Evolutionary conservation across 2,797 vertebrate species (phyloP), one percentile per base, ranked within the genome.

Genomic region (Tokudaia tokunoshimensis): DNA sequence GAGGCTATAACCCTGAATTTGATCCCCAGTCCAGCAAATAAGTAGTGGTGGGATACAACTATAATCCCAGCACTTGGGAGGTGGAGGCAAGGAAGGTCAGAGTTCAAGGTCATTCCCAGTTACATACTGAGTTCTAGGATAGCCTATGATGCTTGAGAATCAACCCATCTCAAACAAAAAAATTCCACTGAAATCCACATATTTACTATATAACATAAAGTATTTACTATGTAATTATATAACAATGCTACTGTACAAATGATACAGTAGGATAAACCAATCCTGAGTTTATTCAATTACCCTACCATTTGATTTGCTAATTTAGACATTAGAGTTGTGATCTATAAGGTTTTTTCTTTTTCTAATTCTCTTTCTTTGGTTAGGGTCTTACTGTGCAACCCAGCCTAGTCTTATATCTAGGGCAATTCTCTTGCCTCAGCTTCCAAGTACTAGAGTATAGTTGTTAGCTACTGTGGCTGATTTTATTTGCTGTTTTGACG

Each of bases 221-320:
- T n/a, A 70, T 70, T 52, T 86, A 26, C 50, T 52, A 70, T 50
- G 12, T 52, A 70, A 65, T 87, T 76, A 89, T 85, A 24, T 44
- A 93, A 87, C 24, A 92, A 72, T 52, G 47, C 4, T 59, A 92
- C 19, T 81, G 91, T 78, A 74, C 26, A 95, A 93, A 61, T 88
- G 34, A 89, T 82, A 74, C 17, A 90, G 29, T 34, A 89, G 47
- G 52, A 57, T 84, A 86, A 88, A 74, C 59, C 9, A 90, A 47
- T 75, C 74, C 26, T 88, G 81, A 92, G 89, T 83, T 87, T 91
- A 92, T 57, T 85, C 13, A 83, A 92, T 90, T 86, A 50, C 52
- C 19, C 29, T 84, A 89, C 37, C 10, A 89, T 47, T 75, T 93
- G 41, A 95, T 83, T 84, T 96, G 79, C 15, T 82, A 76, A 86